These are phyloP conservation scores for Acanthiza pusilla DNA, from an alignment of 2,797 vertebrate species.

Conservation along the genomic window DNA sequence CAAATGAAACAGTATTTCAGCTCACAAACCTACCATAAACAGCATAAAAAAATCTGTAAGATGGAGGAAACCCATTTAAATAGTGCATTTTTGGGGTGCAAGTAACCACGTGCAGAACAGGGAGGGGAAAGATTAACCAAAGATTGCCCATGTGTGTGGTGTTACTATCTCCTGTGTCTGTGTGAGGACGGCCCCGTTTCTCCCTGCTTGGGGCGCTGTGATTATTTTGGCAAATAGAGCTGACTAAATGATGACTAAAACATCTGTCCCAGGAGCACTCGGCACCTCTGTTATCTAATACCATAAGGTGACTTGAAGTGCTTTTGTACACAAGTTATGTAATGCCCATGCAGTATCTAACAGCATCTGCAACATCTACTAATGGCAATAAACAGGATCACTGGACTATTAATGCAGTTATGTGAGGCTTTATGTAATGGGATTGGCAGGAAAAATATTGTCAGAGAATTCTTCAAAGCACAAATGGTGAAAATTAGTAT, in stretches of 20 bases:
- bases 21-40: neutral
- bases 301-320: neutral
- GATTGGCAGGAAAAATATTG: neutral
- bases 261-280: neutral
- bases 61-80: neutral
- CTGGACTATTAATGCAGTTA: neutral
- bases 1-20: neutral
- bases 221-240: neutral
- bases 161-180: fast-evolving
- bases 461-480: neutral
- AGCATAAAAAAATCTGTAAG: neutral
- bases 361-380: neutral
- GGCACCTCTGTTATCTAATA: neutral
- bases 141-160: neutral
- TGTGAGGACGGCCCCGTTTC: neutral
- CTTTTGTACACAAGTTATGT: neutral
- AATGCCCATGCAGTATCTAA: neutral
- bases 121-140: neutral
- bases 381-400: neutral
- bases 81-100: fast-evolving
- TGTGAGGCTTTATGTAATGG: neutral
- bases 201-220: neutral
- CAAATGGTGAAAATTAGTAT: neutral
- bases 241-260: neutral
- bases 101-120: neutral